Evolutionary conservation across 2,888 invertebrate genomes (phyloP), one percentile per base, ranked within the genome.

Genomic region (Julus scanicus): DNA sequence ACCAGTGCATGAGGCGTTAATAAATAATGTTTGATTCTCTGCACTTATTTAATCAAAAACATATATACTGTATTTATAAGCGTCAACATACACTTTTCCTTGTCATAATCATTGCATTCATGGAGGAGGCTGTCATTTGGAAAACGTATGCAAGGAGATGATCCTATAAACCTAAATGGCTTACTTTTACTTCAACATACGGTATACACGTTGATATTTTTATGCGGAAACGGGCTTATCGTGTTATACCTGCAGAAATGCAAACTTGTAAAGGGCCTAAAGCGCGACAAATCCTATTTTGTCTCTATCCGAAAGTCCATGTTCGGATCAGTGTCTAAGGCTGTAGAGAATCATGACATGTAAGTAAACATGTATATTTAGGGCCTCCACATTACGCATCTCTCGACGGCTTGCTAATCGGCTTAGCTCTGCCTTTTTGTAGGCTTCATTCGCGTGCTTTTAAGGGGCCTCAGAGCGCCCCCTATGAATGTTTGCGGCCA

Each of bases 401-500:
- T 53, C 63, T 63, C 63, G 5, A 63, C 3, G n/a, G n/a, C 15
- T 17, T n/a, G 63, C 63, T 63, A 63, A 63, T 63, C 63, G 63
- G 63, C 63, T 63, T 63, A 63, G 63, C 63, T 63, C 63, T 63
- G 63, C 63, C 63, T 63, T 63, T 63, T 63, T 63, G 63, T 63
- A 63, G 63, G 63, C n/a, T n/a, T 17, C 63, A 63, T 63, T 63
- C 63, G 63, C 63, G 63, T 63, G 63, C 63, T 63, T 63, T 63
- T 63, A 63, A 63, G 63, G 63, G 63, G 63, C 63, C n/a, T n/a
- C n/a, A n/a, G 63, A 63, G 63, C 63, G 63, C 63, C 63, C 63
- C 63, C 63, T 63, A 63, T 63, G 63, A 63, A 63, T 63, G 84
- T 84, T 84, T 84, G 44, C 40, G 39, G 44, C 84, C 39, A 84